Evolutionary conservation across 37 sponge, comb jelly and placozoan genomes (phyloP).

Genomic region (Cladorhizidae sp.): DNA sequence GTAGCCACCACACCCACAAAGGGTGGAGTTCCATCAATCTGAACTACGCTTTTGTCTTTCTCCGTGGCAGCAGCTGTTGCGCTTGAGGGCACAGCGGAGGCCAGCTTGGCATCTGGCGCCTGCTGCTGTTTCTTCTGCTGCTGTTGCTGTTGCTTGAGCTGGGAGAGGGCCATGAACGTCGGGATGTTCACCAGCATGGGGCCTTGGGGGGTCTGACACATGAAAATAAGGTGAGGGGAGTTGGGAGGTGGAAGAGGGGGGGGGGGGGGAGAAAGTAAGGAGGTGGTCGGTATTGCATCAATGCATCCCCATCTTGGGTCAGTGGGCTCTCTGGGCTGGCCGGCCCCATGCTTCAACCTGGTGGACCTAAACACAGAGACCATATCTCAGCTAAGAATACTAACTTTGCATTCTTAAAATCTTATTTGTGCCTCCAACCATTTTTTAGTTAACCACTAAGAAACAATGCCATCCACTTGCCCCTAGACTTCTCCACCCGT

Average conservation of each 20-base stretch:
- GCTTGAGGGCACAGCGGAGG: neutral
- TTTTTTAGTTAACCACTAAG: no score
- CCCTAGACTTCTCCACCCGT: no score
- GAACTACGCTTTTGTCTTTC: conserved; percentile 3
- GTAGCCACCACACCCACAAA: neutral
- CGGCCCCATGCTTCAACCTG: no score
- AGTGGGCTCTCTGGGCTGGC: no score
- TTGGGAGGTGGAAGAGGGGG: neutral
- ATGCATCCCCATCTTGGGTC: no score
- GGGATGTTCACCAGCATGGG: conserved; percentile 28
- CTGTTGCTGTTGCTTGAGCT: conserved; percentile 38
- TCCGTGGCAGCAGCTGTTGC: neutral
- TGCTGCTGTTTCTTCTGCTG: conserved; percentile 25
- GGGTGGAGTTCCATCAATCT: conserved; percentile 34
- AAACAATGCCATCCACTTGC: no score
- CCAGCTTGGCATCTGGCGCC: neutral
- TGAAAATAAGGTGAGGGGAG: conserved; percentile 5
- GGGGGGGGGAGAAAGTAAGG: neutral
- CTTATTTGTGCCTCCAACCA: no score
- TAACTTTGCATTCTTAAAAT: no score
- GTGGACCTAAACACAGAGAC: no score
- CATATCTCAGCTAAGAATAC: no score
- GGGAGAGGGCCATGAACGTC: conserved; percentile 15
- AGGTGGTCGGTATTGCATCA: no score
- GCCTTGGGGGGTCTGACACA: conserved; percentile 39